These are phyloP conservation scores for human DNA, from an alignment of 2,113 vertebrate species.

Conservation along the genomic window DNA sequence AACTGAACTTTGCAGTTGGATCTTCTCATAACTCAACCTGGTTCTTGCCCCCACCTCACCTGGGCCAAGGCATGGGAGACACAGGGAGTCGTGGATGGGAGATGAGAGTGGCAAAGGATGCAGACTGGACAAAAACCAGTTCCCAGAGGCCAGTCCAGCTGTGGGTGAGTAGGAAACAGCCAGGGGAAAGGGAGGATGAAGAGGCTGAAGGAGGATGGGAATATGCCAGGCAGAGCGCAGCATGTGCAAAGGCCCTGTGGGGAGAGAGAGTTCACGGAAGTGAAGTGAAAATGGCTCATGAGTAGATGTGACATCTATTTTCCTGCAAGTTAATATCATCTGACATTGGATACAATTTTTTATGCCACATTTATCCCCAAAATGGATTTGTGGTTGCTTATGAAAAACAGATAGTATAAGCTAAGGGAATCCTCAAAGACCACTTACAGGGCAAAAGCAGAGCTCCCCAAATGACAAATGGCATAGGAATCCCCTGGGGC, in stretches of 20 bases:
- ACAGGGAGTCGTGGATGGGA: not conserved
- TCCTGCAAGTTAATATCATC: not conserved
- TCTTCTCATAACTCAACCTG: not conserved
- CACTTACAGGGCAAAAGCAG: rapidly evolving
- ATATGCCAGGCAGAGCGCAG: not conserved
- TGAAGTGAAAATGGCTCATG: not conserved
- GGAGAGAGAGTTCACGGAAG: not conserved
- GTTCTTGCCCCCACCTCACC: not conserved
- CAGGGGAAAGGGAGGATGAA: not conserved
- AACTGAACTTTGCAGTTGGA: not conserved
- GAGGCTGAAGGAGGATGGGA: too few relatives aligned
- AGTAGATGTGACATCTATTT: not conserved
- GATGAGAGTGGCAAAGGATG: not conserved
- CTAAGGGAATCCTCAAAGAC: not conserved
- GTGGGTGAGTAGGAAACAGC: not conserved
- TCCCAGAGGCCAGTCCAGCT: not conserved
- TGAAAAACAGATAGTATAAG: not conserved
- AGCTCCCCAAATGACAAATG: not conserved
- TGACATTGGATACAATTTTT: not conserved
- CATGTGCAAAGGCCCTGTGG: not conserved
- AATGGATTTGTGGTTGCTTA: not conserved
- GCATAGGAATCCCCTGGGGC: not conserved
- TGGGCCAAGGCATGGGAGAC: not conserved
- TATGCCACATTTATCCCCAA: not conserved
- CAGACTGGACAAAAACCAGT: not conserved